phyloP scores from a whole-genome alignment of 2,888 invertebrate genomes.

The Cryptocephalus primarius region DNA sequence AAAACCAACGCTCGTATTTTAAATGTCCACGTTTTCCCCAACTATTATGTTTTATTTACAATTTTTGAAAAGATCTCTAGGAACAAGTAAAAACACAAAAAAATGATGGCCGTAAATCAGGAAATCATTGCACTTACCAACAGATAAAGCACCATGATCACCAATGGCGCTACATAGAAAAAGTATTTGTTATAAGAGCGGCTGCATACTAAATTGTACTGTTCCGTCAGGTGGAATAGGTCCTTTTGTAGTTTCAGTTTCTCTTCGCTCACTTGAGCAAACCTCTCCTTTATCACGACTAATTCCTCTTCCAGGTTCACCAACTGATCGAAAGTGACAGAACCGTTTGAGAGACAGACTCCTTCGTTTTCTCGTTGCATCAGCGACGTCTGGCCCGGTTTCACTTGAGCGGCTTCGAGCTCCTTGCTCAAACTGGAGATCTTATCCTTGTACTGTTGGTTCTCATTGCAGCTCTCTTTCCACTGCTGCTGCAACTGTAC shows the following conservation, averaged over 20 bases:
- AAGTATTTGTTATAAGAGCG: slow-evolving; percentile 49
- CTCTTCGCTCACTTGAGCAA: slow-evolving; percentile 53
- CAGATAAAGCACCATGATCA: slow-evolving; percentile 48
- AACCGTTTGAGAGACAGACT: slow-evolving; percentile 25
- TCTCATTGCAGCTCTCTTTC: slow-evolving; percentile 41
- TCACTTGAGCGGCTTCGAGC: slow-evolving; percentile 21
- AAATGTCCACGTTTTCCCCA: background rate
- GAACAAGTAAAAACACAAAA: slow-evolving; percentile 34
- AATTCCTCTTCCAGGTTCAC: slow-evolving; percentile 62
- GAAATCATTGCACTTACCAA: slow-evolving; percentile 48
- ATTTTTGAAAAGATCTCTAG: slow-evolving; percentile 33
- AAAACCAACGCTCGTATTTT: background rate
- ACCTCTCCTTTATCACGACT: slow-evolving; percentile 60
- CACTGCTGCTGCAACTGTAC: slow-evolving; percentile 34
- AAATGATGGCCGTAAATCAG: slow-evolving; percentile 48
- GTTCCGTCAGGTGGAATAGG: slow-evolving; percentile 47
- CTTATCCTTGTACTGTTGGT: slow-evolving; percentile 39
- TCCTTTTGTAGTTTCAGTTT: slow-evolving; percentile 49
- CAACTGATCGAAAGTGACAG: slow-evolving; percentile 39
- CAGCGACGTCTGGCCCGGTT: slow-evolving; percentile 9
- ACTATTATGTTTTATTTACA: slow-evolving; percentile 22
- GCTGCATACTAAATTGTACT: slow-evolving; percentile 47
- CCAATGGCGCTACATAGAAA: slow-evolving; percentile 47
- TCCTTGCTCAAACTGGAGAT: slow-evolving; percentile 21
- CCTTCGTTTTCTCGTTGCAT: slow-evolving; percentile 12